These are phyloP conservation scores for Bombus difficillimus DNA, from an alignment of 1,140 invertebrate species.

Conservation along the genomic window DNA sequence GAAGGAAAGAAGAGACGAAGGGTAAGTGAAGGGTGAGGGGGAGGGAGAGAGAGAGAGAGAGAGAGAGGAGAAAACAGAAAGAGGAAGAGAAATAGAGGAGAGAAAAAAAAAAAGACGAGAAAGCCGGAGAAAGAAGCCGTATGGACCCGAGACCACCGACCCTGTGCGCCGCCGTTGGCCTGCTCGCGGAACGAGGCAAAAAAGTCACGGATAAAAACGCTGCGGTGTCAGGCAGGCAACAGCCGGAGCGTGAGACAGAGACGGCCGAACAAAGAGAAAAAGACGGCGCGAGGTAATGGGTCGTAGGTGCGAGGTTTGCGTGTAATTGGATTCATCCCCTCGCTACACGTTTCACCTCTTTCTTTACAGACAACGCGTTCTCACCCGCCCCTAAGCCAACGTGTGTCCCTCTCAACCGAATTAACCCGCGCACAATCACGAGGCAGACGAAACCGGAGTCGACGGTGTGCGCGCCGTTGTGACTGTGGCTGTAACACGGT, in stretches of 20 bases:
- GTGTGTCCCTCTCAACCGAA: conserved; percentile 34
- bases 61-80: no score
- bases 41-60: no score
- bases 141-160: conserved; percentile 45
- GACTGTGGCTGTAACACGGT: background rate
- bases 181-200: conserved; percentile 20
- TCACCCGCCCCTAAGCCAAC: background rate
- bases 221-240: background rate
- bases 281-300: conserved; percentile 74
- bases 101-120: no score
- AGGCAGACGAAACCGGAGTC: conserved; percentile 59
- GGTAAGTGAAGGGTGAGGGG: no score
- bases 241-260: conserved; percentile 8
- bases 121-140: conserved; percentile 52
- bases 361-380: conserved; percentile 40
- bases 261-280: conserved; percentile 21
- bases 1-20: conserved; percentile 30
- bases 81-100: no score
- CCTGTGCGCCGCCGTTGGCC: conserved; percentile 14
- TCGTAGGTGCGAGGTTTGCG: conserved; percentile 76
- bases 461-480: background rate
- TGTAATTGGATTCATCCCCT: conserved; percentile 80
- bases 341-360: conserved; percentile 54
- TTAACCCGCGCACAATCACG: conserved; percentile 58
- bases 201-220: conserved; percentile 16